A percentile compares a stretch with the other conserved stretches of the same genome.
These are phyloP conservation scores for Lumbricus terrestris DNA, from an alignment of 2,888 invertebrate genomes.

Conservation along the genomic window DNA sequence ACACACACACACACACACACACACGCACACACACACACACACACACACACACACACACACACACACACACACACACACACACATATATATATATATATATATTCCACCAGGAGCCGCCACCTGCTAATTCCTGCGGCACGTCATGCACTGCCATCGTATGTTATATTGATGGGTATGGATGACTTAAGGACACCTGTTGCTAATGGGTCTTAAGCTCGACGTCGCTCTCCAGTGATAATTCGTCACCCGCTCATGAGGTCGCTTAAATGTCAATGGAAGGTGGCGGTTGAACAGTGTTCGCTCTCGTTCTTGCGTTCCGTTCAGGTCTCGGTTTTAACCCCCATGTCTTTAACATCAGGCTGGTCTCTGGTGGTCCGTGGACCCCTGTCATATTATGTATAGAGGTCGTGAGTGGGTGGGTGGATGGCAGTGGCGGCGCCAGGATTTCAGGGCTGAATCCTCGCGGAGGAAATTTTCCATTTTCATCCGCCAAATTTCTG, in stretches of 20 bases:
- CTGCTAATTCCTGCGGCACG: constrained; percentile 3
- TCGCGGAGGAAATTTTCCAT: no score
- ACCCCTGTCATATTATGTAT: no score
- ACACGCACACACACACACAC: no score
- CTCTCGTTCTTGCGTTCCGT: neutral
- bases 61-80: neutral
- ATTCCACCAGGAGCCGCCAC: constrained; percentile 3
- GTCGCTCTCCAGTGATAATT: neutral
- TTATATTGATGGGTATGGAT: neutral
- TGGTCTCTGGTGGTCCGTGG: no score
- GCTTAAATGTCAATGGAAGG: neutral
- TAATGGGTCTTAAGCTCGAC: neutral
- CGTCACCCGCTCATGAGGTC: neutral
- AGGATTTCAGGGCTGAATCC: no score
- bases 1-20: no score
- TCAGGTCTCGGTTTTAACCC: no score
- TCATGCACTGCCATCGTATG: neutral
- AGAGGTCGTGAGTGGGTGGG: no score
- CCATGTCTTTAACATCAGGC: no score
- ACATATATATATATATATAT: neutral
- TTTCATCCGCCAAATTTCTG: no score
- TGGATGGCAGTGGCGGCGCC: no score
- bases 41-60: no score
- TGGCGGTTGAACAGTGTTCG: neutral
- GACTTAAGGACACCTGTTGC: neutral